Base-by-base conservation (phyloP, 2,888 invertebrate genomes). In the Lamellibrachia satsuma region DNA sequence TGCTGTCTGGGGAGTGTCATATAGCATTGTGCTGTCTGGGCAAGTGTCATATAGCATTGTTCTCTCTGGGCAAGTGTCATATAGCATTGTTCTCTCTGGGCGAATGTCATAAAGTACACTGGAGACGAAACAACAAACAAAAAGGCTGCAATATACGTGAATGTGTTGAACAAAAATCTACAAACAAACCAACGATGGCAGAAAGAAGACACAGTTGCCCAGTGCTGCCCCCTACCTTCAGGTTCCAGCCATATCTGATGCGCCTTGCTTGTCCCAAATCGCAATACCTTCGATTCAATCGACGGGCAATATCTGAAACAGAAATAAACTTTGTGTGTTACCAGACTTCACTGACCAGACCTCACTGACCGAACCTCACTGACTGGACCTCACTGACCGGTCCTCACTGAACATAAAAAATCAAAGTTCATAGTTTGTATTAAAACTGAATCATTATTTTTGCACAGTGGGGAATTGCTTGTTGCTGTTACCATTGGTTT, bases 211-310 rank as follows among this genome's bases (percentile, higher is more conserved):
- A n/a, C 39, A n/a, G 1, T 11, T 52, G 52, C 7, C 11, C 39
- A 52, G 39, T 55, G 39, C 15, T 90, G 92, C 92, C n/a, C 75
- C 92, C 93, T 93, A 96, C 98, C 98, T 97, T 99, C 98, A 0
- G 98, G 98, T 96, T 99, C 98, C 11, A 99, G 96, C 98, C 98
- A 99, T 60, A 98, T 96, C 95, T 97, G 97, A 96, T 98, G 98
- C 1, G 95, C 95, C 93, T 97, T 97, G 0, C 97, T 97, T 7
- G 91, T 91, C 0, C 97, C 97, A 96, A 98, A 98, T 93, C 97
- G 96, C 27, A 98, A 95, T 52, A 98, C 97, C 97, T 99, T 99
- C 1, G 98, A 98, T 96, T 98, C 98, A 94, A 99, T 98, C 15
- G 98, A 98, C 0, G 98, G 98, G 95, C 98, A 99, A 96, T 98